These are phyloP conservation scores for Coilia nasus DNA, from an alignment of 2,797 vertebrate species.

Conservation along the genomic window DNA sequence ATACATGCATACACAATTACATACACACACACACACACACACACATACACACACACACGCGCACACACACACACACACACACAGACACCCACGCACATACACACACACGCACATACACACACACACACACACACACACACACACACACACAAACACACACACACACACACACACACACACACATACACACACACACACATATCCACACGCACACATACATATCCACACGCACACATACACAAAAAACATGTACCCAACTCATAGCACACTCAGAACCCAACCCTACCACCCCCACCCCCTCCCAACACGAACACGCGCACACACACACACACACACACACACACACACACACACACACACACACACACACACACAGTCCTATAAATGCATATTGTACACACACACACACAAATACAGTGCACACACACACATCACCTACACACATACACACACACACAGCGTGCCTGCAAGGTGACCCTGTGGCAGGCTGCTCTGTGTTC, in stretches of 20 bases:
- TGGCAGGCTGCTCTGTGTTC: slow-evolving; percentile 49
- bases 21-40: slow-evolving; percentile 1
- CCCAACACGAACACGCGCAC: slow-evolving; percentile 2
- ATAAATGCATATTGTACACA: neutral
- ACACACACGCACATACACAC: slow-evolving; percentile 16
- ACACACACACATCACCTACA: slow-evolving; percentile 20
- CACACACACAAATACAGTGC: neutral
- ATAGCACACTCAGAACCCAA: too few relatives aligned
- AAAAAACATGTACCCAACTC: too few relatives aligned
- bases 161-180: neutral
- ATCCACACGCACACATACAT: too few relatives aligned
- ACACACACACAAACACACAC: neutral
- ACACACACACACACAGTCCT: neutral
- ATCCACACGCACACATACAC: too few relatives aligned
- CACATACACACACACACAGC: slow-evolving; percentile 21
- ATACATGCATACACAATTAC: slow-evolving; percentile 1
- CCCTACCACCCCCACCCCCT: neutral
- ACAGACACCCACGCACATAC: slow-evolving; percentile 10
- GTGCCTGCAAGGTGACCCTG: slow-evolving; percentile 62
- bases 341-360: slow-evolving; percentile 20
- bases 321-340: neutral
- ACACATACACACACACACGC: neutral
- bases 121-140: neutral
- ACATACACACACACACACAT: too few relatives aligned
- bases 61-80: neutral